Base-by-base conservation (phyloP, 1,140 invertebrate species). In the Apis cerana region DNA sequence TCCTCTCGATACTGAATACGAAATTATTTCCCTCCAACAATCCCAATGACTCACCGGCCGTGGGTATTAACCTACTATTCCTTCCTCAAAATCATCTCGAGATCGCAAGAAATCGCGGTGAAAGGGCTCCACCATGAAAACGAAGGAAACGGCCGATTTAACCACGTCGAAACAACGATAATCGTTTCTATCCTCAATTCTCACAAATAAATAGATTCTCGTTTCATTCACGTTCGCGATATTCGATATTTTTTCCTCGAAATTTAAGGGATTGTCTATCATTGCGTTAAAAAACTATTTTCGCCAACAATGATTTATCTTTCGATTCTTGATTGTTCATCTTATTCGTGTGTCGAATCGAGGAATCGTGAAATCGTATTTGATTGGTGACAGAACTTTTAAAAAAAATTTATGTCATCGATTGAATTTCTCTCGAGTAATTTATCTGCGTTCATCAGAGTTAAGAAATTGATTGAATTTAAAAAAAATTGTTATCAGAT, bases 151-250 rank as follows among this genome's bases (percentile, higher is more conserved):
- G 56, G 54, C 43, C 43, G 62, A 65, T 56, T 76, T 76, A 67
- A 65, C 62, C 27, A 50, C 70, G 54, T 43, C 21, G 27, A 27
- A 43, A 74, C 27, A 48, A 58, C 27, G 52, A 59, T 59, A 69
- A 59, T 15, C 64, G 21, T 11, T 43, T 43, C 8, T n/a, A 48
- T 64, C 13, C 21, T 9, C 3, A n/a, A 27, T 58, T 7, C 13
- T n/a, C 2, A 13, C 21, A 8, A 50, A 80, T 61, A 58, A 70
- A 87, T 88, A 5, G 33, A 43, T 87, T 84, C 59, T 79, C 80
- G 82, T 75, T 69, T 84, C 76, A 64, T 84, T 83, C 85, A 59
- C 72, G 52, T 70, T 54, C 71, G 43, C 59, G 70, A 62, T 21
- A 50, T 48, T n/a, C 21, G n/a, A 56, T 67, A 54, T 85, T 77